Conservation (phyloP, 1,140 invertebrate species). For the Scaptomyza graminum region DNA sequence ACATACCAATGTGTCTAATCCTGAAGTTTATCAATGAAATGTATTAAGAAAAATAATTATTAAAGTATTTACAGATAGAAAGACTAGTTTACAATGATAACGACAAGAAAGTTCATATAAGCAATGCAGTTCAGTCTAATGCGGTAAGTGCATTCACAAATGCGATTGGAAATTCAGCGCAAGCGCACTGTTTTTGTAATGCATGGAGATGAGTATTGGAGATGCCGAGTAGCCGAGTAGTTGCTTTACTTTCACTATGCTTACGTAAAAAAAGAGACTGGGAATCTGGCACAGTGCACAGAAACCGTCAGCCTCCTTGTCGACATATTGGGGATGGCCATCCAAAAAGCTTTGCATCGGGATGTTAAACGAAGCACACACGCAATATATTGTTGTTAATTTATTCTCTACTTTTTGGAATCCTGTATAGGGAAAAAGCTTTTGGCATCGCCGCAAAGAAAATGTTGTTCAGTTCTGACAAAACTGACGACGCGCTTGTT, state of each 20-base stretch:
- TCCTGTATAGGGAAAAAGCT: conserved; percentile 34
- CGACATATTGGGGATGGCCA: background rate
- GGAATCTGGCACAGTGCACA: conserved; percentile 33
- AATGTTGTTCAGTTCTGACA: conserved; percentile 52
- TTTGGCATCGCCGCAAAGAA: conserved; percentile 46
- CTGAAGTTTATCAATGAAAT: conserved; percentile 37
- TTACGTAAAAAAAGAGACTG: conserved; percentile 24
- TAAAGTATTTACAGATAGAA: no score
- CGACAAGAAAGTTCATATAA: background rate
- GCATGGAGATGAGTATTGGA: background rate
- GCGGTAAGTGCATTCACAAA: conserved; percentile 1
- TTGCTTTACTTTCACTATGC: conserved; percentile 46
- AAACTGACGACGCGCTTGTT: conserved; percentile 50
- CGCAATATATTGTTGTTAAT: background rate
- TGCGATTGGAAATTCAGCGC: conserved; percentile 46
- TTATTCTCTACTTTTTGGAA: background rate
- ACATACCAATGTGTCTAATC: background rate
- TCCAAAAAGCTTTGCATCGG: conserved; percentile 30
- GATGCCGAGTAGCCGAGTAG: background rate
- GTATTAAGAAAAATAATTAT: no score
- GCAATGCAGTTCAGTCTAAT: conserved; percentile 2
- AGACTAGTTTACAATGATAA: no score
- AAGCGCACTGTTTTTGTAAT: conserved; percentile 29
- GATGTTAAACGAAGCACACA: conserved; percentile 1
- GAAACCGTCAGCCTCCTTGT: conserved; percentile 13